Percentiles rank a stretch among this genome's conserved stretches.
phyloP scores from a whole-genome alignment of 2,797 vertebrate genomes.

The Eupleurogrammus muticus region DNA sequence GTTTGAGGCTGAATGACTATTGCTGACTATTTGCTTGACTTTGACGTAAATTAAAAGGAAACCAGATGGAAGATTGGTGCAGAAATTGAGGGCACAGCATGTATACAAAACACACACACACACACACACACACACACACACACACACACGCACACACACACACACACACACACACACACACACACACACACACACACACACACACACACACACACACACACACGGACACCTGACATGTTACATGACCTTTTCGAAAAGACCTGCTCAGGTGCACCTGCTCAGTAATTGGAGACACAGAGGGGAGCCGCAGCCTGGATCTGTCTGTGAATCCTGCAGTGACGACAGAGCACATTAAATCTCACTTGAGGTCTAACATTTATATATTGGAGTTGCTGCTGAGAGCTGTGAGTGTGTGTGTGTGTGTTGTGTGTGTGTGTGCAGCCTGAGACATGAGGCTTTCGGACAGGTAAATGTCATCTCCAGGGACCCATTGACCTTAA shows the following conservation, averaged over 20 bases:
- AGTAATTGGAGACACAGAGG: conserved; percentile 63
- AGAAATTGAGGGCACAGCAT: conserved; percentile 30
- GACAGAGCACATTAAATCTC: conserved; percentile 41
- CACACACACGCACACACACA: too few species aligned
- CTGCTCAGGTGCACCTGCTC: conserved; percentile 53
- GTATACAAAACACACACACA: conserved; percentile 7
- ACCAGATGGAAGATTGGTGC: conserved; percentile 18
- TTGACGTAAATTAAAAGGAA: conserved; percentile 42
- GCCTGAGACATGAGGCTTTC: neutral
- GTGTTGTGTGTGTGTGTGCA: conserved; percentile 26
- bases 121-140: too few species aligned
- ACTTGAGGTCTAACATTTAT: conserved; percentile 68
- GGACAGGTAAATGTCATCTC: neutral
- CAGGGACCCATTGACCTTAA: neutral
- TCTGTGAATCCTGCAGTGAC: conserved; percentile 14
- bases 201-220: conserved; percentile 9
- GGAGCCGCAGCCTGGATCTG: conserved; percentile 23
- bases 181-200: conserved; percentile 6
- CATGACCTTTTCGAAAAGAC: conserved; percentile 67
- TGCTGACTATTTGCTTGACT: conserved; percentile 15
- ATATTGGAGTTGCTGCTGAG: conserved; percentile 28
- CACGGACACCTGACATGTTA: conserved; percentile 5
- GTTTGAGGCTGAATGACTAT: conserved; percentile 5
- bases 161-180: conserved; percentile 18
- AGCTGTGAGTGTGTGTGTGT: conserved; percentile 21